These are phyloP conservation scores for Pyrrhosoma nymphula DNA, from an alignment of 2,888 invertebrate genomes.

Conservation along the genomic window DNA sequence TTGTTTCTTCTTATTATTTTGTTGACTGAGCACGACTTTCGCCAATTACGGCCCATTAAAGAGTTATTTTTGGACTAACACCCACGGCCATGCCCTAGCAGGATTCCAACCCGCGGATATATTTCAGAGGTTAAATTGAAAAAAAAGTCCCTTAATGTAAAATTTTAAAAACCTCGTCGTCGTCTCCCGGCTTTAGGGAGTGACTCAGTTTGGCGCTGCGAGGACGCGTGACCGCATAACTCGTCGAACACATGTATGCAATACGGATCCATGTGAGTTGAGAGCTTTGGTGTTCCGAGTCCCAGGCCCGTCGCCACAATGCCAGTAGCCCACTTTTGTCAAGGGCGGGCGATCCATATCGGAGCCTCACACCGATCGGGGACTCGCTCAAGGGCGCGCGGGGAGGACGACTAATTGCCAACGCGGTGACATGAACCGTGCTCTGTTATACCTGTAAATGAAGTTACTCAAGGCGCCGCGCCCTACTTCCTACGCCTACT, in stretches of 20 bases:
- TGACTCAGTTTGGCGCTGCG: neutral
- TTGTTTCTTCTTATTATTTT: no score
- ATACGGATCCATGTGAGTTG: neutral
- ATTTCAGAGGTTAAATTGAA: no score
- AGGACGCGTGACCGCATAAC: neutral
- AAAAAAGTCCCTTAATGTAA: no score
- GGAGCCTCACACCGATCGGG: neutral
- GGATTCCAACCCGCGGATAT: no score
- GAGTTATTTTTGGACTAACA: no score
- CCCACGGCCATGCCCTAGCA: no score
- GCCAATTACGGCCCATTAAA: no score
- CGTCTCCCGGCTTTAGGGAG: no score
- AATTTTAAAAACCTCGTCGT: no score
- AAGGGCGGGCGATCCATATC: conserved; percentile 16
- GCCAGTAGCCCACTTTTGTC: conserved; percentile 24
- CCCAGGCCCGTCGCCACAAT: neutral
- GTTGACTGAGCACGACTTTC: no score
- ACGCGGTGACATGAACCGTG: neutral
- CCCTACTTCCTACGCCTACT: neutral
- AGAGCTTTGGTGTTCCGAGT: neutral
- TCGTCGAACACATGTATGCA: neutral
- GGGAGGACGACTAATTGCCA: neutral
- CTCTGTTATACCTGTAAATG: neutral
- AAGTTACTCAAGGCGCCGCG: neutral
- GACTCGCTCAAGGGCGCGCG: neutral